Evolutionary conservation across 1,140 invertebrate species (phyloP), one percentile per base, ranked within the genome.

Genomic region (Pseudomyrmex dendroicus): DNA sequence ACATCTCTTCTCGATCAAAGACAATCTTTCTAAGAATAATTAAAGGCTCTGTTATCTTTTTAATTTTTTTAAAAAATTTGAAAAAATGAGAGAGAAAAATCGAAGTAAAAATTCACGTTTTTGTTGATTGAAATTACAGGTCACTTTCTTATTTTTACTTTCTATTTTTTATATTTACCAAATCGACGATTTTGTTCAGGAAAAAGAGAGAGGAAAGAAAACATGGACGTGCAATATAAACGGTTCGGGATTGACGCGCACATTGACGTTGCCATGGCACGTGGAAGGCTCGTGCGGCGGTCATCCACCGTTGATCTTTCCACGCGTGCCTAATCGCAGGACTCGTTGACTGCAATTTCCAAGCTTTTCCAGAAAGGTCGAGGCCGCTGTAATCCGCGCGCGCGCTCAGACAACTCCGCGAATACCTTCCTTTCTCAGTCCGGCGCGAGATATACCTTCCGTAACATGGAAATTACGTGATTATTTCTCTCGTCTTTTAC

Each of bases 331-430:
- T 63, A 66, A 72, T 59, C 22, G 20, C 48, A 66, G 78, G 67
- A 50, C 35, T 59, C 46, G 57, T 80, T 67, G 52, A 61, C 70
- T 68, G 50, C 52, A 73, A 74, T 68, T 85, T 67, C 62, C 64
- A 87, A 61, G 73, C 61, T 84, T 86, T 87, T 80, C 84, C 63
- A 63, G 84, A 87, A 87, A 87, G 86, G 86, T 86, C 86, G 80
- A 87, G 86, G 86, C 68, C 74, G 52, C 59, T 15, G 22, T 35
- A 17, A 22, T 80, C 57, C 35, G 25, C 59, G 64, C 74, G 63
- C 35, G 35, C 35, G 50, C 50, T 52, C 44, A 35, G 35, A 7
- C 68, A 61, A 25, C 17, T 68, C n/a, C 35, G 46, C 61, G 52
- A 46, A 66, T 56, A 54, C 54, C 48, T 44, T 82, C 57, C 61